Percentiles rank a stretch among this genome's conserved stretches.
Evolutionary conservation across 2,797 vertebrate genomes (phyloP).

Genomic region (Crax fasciolata): DNA sequence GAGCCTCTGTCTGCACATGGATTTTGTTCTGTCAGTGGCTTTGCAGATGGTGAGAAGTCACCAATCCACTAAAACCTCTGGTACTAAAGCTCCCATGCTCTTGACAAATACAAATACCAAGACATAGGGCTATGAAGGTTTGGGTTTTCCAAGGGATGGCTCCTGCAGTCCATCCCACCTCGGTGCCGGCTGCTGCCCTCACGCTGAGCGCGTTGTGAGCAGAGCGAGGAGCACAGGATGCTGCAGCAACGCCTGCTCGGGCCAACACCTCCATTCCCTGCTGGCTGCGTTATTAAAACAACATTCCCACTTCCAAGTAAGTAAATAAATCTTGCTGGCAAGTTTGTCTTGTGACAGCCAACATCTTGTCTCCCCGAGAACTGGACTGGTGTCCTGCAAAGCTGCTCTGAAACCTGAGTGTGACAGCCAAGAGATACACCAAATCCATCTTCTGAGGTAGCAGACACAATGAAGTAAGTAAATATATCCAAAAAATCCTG

Average conservation of each 20-base stretch:
- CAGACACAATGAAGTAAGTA: constrained; percentile 10
- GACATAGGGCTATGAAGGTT: background rate
- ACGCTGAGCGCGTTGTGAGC: background rate
- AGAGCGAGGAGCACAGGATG: background rate
- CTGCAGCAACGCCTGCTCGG: background rate
- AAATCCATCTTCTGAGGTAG: constrained; percentile 44
- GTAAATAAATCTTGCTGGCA: constrained; percentile 58
- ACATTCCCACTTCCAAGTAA: constrained; percentile 61
- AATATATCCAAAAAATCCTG: background rate
- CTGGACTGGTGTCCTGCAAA: constrained; percentile 45
- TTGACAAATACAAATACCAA: background rate
- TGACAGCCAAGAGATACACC: constrained; percentile 28
- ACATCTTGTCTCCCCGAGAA: constrained; percentile 27
- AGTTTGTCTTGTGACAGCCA: constrained; percentile 61
- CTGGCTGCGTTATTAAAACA: constrained; percentile 54
- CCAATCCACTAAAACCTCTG: background rate
- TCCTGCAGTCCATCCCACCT: background rate
- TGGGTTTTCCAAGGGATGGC: background rate
- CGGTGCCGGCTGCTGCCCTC: accelerated
- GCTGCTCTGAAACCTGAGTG: background rate
- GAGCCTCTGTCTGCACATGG: background rate
- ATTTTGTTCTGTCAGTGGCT: background rate
- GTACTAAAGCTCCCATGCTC: background rate
- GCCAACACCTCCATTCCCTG: constrained; percentile 21
- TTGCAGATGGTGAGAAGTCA: background rate